A percentile compares a stretch with the other conserved stretches of the same genome.
Conservation (phyloP, 2,113 vertebrate species). For the Nothocercus julius region DNA sequence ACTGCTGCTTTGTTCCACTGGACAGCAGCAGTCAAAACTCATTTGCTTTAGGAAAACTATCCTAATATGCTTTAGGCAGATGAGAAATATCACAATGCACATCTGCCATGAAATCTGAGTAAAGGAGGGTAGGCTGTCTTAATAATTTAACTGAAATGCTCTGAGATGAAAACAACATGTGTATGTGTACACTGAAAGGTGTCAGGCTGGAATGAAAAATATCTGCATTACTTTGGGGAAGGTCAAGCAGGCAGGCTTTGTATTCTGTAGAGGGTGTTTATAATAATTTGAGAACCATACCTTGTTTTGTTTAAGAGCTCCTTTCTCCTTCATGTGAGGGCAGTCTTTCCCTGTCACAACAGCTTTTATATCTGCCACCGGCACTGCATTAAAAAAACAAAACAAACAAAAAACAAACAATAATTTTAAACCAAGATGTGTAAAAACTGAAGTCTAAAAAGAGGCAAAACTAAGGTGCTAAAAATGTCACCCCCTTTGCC, state of each 20-base stretch:
- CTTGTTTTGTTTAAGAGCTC: slow-evolving; percentile 99
- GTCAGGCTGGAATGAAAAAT: background rate
- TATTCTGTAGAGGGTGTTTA: background rate
- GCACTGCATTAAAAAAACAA: slow-evolving; percentile 82
- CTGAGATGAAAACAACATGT: background rate
- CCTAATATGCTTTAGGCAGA: background rate
- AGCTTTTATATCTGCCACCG: slow-evolving; percentile 98
- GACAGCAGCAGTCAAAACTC: background rate
- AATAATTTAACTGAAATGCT: background rate
- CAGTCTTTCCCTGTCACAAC: slow-evolving; percentile 99
- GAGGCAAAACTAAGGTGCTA: background rate
- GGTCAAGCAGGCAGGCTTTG: background rate
- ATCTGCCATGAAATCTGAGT: background rate
- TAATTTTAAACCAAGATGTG: background rate
- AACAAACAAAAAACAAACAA: slow-evolving; percentile 28
- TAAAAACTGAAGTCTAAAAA: background rate
- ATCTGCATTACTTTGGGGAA: background rate
- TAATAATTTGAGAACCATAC: slow-evolving; percentile 71
- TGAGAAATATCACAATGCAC: background rate
- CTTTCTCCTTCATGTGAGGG: slow-evolving; percentile 99
- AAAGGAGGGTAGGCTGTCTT: background rate
- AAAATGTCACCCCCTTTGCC: background rate
- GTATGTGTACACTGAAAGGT: background rate
- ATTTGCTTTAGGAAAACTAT: background rate
- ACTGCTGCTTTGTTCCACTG: background rate